Percentiles rank a stretch among this genome's conserved stretches.
These are phyloP conservation scores for Holacanthella duospinosa DNA, from an alignment of 2,888 invertebrate genomes.

Conservation along the genomic window DNA sequence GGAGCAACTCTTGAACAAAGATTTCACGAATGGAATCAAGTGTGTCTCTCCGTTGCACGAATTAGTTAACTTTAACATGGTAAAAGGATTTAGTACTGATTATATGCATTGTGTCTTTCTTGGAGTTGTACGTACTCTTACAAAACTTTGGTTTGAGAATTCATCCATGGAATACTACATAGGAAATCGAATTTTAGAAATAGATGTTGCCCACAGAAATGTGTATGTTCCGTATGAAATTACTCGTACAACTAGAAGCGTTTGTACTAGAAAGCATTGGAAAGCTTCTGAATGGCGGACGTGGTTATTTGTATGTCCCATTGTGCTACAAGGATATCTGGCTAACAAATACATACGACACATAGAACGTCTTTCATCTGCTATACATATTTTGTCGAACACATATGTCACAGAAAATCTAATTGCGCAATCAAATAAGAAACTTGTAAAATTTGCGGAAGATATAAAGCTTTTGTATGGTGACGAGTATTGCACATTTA, in stretches of 20 bases:
- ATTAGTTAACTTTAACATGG: slow-evolving; percentile 23
- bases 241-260: background rate
- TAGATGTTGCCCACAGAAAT: background rate
- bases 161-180: background rate
- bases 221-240: background rate
- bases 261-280: background rate
- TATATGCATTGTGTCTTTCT: slow-evolving; percentile 36
- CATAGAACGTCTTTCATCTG: background rate
- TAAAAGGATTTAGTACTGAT: slow-evolving; percentile 27
- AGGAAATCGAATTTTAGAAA: background rate
- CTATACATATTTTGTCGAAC: background rate
- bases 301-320: background rate
- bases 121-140: slow-evolving; percentile 25
- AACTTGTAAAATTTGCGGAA: background rate
- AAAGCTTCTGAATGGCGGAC: background rate
- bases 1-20: background rate
- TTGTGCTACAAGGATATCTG: background rate
- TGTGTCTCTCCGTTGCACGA: slow-evolving; percentile 5
- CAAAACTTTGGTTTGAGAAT: slow-evolving; percentile 22
- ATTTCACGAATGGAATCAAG: slow-evolving; percentile 1
- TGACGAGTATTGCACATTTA: background rate
- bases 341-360: background rate
- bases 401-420: background rate
- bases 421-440: background rate
- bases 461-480: background rate